Evolutionary conservation across 2,113 vertebrate genomes (phyloP), one percentile per base, ranked within the genome.

Genomic region (Oreochromis niloticus): DNA sequence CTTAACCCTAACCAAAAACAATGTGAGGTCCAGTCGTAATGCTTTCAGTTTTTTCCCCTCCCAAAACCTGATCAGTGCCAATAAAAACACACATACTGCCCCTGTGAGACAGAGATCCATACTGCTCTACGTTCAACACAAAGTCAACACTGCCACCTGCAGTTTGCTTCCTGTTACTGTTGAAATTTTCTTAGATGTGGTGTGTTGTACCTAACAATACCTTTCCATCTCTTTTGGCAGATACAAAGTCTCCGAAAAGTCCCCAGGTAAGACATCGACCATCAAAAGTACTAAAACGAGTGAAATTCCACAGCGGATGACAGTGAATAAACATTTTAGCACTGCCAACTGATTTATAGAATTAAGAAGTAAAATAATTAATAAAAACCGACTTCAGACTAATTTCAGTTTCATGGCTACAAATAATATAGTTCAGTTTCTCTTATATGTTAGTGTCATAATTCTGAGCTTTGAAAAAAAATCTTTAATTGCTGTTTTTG

Each of bases 61-160:
- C n/a, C 13, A 71, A 43, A 46, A 48, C 39, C 22, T 11, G 9
- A 75, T 48, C 71, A 55, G 48, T 46, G 66, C 6, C 48, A 27
- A 56, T 14, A 79, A 3, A 30, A 7, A 59, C 7, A 73, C 16
- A 24, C 8, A 16, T 19, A 16, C 19, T 1, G 3, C 41, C 16
- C 48, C 24, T 48, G 4, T 82, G 71, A 78, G 43, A 32, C 43
- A 78, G 43, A 75, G 43, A 50, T 32, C 46, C 73, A 34, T 57
- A 4, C 22, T 22, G 16, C 24, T 78, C 16, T 71, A 52, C 16
- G 59, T 80, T 85, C 9, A 61, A 27, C 4, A 46, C 5, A 14
- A 41, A 83, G 54, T 27, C 87, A 93, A 92, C 84, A 91, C 92
- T 94, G 94, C 91, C 95, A 85, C 30, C 95, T 95, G 81, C 34